Percentiles rank a stretch among this genome's conserved stretches.
Conservation (phyloP, 2,113 vertebrate species). For the Helogale parvula region DNA sequence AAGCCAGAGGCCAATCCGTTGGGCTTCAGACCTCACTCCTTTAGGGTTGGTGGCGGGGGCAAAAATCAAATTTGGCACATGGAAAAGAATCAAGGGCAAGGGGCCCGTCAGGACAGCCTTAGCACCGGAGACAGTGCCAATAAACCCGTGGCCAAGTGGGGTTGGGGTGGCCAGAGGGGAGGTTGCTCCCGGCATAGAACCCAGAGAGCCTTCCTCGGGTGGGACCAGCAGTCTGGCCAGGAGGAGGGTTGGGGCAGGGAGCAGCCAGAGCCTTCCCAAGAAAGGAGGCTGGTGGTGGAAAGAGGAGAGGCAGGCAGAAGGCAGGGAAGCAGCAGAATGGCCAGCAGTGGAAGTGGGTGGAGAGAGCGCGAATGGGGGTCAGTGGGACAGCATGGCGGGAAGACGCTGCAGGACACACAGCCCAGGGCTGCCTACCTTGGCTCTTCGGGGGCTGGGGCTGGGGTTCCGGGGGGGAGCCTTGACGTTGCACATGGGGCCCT, state of each 20-base stretch:
- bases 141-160: neutral
- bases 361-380: slow-evolving; percentile 57
- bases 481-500: slow-evolving; percentile 83
- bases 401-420: neutral
- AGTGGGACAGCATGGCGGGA: slow-evolving; percentile 65
- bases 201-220: neutral
- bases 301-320: neutral
- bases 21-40: slow-evolving; percentile 25
- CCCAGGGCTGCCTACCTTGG: slow-evolving; percentile 79
- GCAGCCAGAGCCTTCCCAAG: neutral
- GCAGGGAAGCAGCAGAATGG: neutral
- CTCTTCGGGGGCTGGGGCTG: slow-evolving; percentile 70
- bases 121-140: neutral
- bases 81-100: slow-evolving; percentile 27
- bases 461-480: slow-evolving; percentile 62
- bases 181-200: neutral
- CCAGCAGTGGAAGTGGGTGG: slow-evolving; percentile 54
- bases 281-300: neutral
- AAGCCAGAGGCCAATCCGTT: neutral
- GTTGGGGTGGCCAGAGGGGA: neutral
- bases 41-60: neutral
- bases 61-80: slow-evolving; percentile 35
- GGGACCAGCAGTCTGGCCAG: neutral
- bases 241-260: neutral
- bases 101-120: neutral